A percentile compares a stretch with the other conserved stretches of the same genome.
Conservation (phyloP, 2,888 invertebrate species). For the Dioctria rufipes region DNA sequence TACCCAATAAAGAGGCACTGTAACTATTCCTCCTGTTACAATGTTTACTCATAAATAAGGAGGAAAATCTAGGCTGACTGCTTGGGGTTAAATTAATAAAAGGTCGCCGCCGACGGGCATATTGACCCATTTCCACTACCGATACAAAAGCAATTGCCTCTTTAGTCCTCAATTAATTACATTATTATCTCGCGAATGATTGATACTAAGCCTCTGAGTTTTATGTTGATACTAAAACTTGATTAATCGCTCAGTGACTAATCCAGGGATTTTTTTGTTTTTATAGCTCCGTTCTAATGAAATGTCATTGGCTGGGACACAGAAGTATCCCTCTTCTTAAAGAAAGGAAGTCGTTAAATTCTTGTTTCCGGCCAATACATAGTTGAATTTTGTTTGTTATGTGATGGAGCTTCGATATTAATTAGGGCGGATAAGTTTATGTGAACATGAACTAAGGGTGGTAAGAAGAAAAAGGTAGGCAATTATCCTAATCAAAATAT, state of each 20-base stretch:
- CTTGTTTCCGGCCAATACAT: not conserved
- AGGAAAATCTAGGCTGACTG: not conserved
- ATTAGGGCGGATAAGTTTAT: too few species aligned
- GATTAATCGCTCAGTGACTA: constrained; percentile 55
- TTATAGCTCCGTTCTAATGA: constrained; percentile 26
- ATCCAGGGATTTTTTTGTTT: constrained; percentile 51
- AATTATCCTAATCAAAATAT: too few species aligned
- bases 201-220: constrained; percentile 51
- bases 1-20: too few species aligned
- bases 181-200: constrained; percentile 58
- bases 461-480: too few species aligned
- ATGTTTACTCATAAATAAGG: constrained; percentile 21
- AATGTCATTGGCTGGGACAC: constrained; percentile 34
- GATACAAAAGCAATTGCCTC: constrained; percentile 20
- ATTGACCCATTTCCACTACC: constrained; percentile 6
- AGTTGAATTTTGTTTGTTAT: not conserved
- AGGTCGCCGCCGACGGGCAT: not conserved
- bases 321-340: not conserved
- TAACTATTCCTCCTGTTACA: not conserved
- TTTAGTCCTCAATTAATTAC: constrained; percentile 55
- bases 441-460: too few species aligned
- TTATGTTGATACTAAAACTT: constrained; percentile 55
- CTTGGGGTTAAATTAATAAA: constrained; percentile 19
- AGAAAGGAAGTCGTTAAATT: too few species aligned
- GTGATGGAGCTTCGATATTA: not conserved